Evolutionary conservation across 2,888 invertebrate genomes (phyloP).

Genomic region (Globia sparganii): DNA sequence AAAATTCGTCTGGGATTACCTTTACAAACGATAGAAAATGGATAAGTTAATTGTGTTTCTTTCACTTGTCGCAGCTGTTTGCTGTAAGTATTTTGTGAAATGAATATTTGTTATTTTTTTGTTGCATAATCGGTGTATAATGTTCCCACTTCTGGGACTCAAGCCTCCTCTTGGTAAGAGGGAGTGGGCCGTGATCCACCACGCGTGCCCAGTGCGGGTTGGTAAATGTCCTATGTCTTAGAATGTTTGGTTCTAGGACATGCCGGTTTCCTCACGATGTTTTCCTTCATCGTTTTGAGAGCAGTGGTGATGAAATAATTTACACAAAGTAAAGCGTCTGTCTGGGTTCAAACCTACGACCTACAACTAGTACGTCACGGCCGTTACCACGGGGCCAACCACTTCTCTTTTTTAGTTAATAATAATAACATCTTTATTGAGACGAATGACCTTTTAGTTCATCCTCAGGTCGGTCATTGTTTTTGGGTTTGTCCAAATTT

Average conservation of each 20-base stretch:
- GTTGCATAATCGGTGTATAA: neutral
- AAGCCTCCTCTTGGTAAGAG: neutral
- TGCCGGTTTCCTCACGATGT: no score
- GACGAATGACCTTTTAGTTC: neutral
- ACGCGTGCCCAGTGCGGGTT: neutral
- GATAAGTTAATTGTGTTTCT: slow-evolving; percentile 44
- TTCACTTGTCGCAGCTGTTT: slow-evolving; percentile 23
- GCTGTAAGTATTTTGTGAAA: slow-evolving; percentile 39
- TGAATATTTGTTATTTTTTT: neutral
- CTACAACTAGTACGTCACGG: no score
- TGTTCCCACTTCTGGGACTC: neutral
- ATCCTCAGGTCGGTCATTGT: neutral
- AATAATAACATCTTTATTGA: neutral
- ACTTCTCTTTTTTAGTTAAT: neutral
- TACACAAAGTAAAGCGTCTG: no score
- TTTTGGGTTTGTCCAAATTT: neutral
- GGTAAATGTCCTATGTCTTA: neutral
- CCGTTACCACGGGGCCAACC: neutral
- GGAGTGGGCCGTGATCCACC: neutral
- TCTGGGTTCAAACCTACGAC: neutral
- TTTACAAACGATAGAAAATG: slow-evolving; percentile 37
- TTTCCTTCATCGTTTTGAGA: neutral
- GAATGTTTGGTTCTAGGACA: neutral
- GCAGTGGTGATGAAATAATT: neutral
- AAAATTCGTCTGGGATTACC: slow-evolving; percentile 13